Evolutionary conservation across 2,888 invertebrate species (phyloP).

Genomic region (Trichacis sp.): DNA sequence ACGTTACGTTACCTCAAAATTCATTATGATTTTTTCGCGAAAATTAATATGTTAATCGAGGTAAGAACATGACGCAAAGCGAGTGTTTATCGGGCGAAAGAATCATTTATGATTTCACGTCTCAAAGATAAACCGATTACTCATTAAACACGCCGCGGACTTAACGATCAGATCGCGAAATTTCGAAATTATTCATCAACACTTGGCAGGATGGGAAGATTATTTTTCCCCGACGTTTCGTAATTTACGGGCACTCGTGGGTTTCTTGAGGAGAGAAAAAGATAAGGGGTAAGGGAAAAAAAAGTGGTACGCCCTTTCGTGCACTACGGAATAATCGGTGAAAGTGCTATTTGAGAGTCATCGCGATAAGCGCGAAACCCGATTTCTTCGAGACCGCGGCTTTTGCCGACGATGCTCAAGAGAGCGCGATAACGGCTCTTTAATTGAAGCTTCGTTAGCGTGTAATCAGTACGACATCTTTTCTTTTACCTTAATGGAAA

Average conservation of each 20-base stretch:
- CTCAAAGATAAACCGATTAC: not conserved
- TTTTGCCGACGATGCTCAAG: conserved; percentile 10
- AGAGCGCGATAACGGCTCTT: conserved; percentile 18
- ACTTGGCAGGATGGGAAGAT: not conserved
- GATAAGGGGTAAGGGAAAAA: not conserved
- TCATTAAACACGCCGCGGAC: too few relatives aligned
- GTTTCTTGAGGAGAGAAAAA: not conserved
- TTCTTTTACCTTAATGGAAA: too few relatives aligned
- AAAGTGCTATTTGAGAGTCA: conserved; percentile 16
- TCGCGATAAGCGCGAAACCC: conserved; percentile 16
- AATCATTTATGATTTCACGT: not conserved
- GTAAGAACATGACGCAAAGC: not conserved
- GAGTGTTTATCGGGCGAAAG: not conserved
- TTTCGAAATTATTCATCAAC: conserved; percentile 2
- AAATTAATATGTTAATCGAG: too few relatives aligned
- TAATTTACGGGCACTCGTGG: conserved; percentile 3
- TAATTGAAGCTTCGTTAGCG: conserved; percentile 26
- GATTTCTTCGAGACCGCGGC: conserved; percentile 17
- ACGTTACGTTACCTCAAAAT: too few relatives aligned
- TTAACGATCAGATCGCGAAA: not conserved
- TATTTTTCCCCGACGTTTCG: not conserved
- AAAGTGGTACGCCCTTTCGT: conserved; percentile 20
- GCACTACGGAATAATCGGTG: conserved; percentile 27
- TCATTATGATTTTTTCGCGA: too few relatives aligned
- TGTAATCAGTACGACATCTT: conserved; percentile 10